Percentiles rank a stretch among this genome's conserved stretches.
Conservation (phyloP, 2,113 vertebrate genomes). For the Otocyon megalotis region DNA sequence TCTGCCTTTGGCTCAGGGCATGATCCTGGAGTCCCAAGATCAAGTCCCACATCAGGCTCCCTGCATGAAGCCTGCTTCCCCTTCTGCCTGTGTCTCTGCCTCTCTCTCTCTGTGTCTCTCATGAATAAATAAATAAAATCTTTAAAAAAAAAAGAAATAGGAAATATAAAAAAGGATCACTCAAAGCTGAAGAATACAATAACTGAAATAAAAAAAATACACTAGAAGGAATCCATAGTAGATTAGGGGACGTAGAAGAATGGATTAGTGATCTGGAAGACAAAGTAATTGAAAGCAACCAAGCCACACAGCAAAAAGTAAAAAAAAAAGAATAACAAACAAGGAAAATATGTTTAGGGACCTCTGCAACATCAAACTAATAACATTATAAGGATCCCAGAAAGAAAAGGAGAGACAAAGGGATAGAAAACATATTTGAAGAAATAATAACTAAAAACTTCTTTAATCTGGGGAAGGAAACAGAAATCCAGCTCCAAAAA, state of each 20-base stretch:
- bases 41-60: too few species aligned
- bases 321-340: neutral
- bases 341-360: neutral
- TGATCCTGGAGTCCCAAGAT: too few species aligned
- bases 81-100: too few species aligned
- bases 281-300: neutral
- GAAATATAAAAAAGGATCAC: neutral
- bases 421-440: neutral
- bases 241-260: neutral
- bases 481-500: neutral
- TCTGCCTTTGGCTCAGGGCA: too few species aligned
- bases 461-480: neutral
- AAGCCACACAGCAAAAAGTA: neutral
- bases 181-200: neutral
- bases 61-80: too few species aligned
- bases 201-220: neutral
- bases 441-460: neutral
- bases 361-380: neutral
- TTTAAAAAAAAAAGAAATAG: neutral
- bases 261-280: neutral
- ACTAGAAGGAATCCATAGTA: neutral
- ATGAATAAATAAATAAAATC: too few species aligned
- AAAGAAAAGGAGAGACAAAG: neutral
- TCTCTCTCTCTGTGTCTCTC: too few species aligned
- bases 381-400: neutral